Evolutionary conservation across 2,888 invertebrate species (phyloP).

Genomic region (Drosophila cognata): DNA sequence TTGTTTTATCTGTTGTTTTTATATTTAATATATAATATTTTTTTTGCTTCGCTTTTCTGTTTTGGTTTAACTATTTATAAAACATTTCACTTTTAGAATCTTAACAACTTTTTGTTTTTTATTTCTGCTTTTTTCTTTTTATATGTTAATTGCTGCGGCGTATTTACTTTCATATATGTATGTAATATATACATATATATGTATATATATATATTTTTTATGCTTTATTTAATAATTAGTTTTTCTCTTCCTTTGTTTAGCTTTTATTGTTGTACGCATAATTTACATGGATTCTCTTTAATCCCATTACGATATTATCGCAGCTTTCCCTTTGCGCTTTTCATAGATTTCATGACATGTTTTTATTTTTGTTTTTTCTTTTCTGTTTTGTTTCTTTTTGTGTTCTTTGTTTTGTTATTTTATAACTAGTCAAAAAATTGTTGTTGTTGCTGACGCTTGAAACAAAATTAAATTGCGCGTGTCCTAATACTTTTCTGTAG

Average conservation of each 20-base stretch:
- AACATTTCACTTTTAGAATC: conserved; percentile 82
- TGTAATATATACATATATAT: conserved; percentile 35
- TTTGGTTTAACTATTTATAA: conserved; percentile 83
- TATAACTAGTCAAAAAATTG: conserved; percentile 49
- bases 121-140: conserved; percentile 31
- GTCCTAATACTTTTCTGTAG: conserved; percentile 50
- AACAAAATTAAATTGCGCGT: conserved; percentile 54
- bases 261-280: conserved; percentile 71
- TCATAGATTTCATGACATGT: conserved; percentile 18
- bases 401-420: conserved; percentile 13
- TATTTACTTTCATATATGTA: conserved; percentile 46
- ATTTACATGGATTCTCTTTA: conserved; percentile 65
- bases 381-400: conserved; percentile 8
- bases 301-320: conserved; percentile 38
- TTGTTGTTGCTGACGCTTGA: conserved; percentile 30
- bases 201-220: conserved; percentile 21
- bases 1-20: conserved; percentile 54
- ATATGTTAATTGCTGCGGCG: conserved; percentile 69
- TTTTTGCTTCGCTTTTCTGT: conserved; percentile 57
- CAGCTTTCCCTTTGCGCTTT: conserved; percentile 31
- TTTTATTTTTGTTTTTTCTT: conserved; percentile 3
- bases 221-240: conserved; percentile 49
- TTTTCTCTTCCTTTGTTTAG: conserved; percentile 34
- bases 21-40: conserved; percentile 69
- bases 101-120: conserved; percentile 76